A percentile compares a stretch with the other conserved stretches of the same genome.
phyloP scores from a whole-genome alignment of 2,113 vertebrate species.

The Typhlomys cinereus region DNA sequence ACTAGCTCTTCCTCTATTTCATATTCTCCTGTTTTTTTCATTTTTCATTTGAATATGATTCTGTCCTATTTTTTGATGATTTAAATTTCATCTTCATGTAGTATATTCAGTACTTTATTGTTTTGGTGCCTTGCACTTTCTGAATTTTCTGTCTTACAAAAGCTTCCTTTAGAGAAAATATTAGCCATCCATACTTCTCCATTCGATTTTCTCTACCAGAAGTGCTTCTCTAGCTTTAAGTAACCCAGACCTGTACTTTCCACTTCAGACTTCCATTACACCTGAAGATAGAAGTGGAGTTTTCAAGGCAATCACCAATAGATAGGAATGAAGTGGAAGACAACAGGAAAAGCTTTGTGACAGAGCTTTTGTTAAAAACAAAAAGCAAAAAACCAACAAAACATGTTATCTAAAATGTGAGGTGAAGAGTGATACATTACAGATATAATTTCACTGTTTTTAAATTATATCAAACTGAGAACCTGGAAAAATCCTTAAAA shows the following conservation, averaged over 20 bases:
- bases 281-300: not conserved
- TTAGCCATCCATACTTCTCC: not conserved
- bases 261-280: not conserved
- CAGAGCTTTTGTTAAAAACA: not conserved
- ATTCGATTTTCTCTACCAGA: not conserved
- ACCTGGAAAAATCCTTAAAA: not conserved
- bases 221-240: not conserved
- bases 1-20: not conserved
- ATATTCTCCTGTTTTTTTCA: not conserved
- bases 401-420: not conserved
- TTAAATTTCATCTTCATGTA: not conserved
- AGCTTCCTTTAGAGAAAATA: not conserved
- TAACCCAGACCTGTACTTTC: not conserved
- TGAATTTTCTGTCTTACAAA: not conserved
- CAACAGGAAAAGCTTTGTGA: not conserved
- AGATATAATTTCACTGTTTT: not conserved
- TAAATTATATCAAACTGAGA: not conserved
- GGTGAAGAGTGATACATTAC: not conserved
- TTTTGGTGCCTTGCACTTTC: not conserved
- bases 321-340: not conserved
- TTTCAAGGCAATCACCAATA: not conserved
- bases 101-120: not conserved
- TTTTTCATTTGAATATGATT: not conserved
- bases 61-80: not conserved
- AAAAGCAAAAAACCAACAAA: not conserved